phyloP scores from a whole-genome alignment of 2,797 vertebrate genomes.

The Myotis pilosus region DNA sequence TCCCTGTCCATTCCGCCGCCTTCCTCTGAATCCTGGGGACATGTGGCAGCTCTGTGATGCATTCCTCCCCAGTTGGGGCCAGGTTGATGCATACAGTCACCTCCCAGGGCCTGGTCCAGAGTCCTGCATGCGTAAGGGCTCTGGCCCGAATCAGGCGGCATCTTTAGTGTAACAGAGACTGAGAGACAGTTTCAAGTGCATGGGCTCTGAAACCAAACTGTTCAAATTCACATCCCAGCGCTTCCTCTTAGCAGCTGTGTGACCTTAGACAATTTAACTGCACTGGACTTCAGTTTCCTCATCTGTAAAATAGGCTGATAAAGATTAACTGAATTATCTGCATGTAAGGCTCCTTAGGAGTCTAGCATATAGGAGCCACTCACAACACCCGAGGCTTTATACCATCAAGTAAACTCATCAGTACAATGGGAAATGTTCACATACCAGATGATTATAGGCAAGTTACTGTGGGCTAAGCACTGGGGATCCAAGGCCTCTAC shows the following conservation, averaged over 20 bases:
- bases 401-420: not conserved
- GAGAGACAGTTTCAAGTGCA: not conserved
- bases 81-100: not conserved
- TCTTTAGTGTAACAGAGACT: not conserved
- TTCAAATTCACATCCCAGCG: not conserved
- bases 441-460: not conserved
- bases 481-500: not conserved
- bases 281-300: not conserved
- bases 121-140: not conserved
- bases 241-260: not conserved
- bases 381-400: not conserved
- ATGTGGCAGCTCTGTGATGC: rapidly evolving
- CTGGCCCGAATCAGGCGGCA: not conserved
- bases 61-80: not conserved
- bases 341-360: not conserved
- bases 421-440: not conserved
- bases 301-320: not conserved
- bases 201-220: not conserved
- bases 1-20: rapidly evolving
- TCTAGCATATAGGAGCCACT: not conserved
- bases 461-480: not conserved
- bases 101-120: not conserved
- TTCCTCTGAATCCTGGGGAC: not conserved
- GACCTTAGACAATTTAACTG: not conserved
- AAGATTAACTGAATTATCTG: not conserved